Percentiles rank a stretch among this genome's conserved stretches.
Evolutionary conservation across 2,888 invertebrate genomes (phyloP).

Genomic region (Osmoderma eremita): DNA sequence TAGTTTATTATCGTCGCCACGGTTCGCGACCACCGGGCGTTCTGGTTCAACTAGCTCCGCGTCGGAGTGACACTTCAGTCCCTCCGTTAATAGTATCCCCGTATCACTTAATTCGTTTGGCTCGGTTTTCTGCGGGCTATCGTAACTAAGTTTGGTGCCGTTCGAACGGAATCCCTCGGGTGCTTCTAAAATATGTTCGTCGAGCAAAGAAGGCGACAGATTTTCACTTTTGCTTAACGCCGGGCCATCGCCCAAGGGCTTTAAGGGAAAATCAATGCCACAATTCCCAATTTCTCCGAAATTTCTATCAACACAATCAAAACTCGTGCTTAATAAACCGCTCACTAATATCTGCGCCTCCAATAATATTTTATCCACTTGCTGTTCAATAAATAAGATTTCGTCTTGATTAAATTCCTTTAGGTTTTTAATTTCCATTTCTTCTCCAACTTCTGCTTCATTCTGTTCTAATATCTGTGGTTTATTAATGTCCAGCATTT

Average conservation of each 20-base stretch:
- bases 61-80: slow-evolving; percentile 29
- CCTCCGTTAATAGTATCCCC: slow-evolving; percentile 26
- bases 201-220: slow-evolving; percentile 7
- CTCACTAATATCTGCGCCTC: slow-evolving; percentile 27
- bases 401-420: slow-evolving; percentile 21
- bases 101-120: slow-evolving; percentile 26
- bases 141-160: slow-evolving; percentile 26
- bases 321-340: slow-evolving; percentile 17
- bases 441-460: not conserved
- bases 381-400: slow-evolving; percentile 27
- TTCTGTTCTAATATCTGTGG: not conserved
- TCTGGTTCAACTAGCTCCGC: slow-evolving; percentile 37
- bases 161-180: slow-evolving; percentile 53
- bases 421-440: not conserved
- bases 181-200: slow-evolving; percentile 51
- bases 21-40: slow-evolving; percentile 37
- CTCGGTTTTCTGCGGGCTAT: slow-evolving; percentile 33
- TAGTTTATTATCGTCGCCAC: slow-evolving; percentile 39
- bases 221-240: slow-evolving; percentile 27
- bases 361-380: slow-evolving; percentile 30
- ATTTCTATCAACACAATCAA: not conserved
- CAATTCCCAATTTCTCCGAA: not conserved
- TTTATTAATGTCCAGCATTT: slow-evolving; percentile 27
- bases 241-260: not conserved
- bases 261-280: not conserved